Conservation (phyloP, 2,797 vertebrate genomes). For the Parauchenoglanis punctatus region DNA sequence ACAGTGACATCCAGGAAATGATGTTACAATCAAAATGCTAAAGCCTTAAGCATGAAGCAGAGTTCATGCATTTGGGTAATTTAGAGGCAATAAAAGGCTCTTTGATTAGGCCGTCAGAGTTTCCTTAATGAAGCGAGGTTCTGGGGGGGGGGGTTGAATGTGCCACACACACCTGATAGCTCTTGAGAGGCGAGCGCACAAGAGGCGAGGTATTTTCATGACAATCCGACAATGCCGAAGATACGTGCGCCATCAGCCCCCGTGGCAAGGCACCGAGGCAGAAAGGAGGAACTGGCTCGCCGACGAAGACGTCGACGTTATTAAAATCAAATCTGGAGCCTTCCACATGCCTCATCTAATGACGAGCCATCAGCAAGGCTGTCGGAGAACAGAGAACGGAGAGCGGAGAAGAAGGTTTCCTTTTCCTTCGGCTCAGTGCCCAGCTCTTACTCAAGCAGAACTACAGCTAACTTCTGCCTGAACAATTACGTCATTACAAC, state of each 20-base stretch:
- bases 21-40: conserved; percentile 44
- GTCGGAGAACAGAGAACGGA: conserved; percentile 73
- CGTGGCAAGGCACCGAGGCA: conserved; percentile 81
- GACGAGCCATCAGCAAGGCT: conserved; percentile 85
- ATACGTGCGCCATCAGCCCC: conserved; percentile 75
- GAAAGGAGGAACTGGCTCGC: conserved; percentile 80
- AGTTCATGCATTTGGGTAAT: conserved; percentile 48
- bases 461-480: conserved; percentile 84
- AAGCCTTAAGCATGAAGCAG: conserved; percentile 37
- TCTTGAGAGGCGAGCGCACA: conserved; percentile 72
- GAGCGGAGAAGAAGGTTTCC: conserved; percentile 67
- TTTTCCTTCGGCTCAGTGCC: conserved; percentile 94
- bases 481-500: conserved; percentile 79
- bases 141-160: conserved; percentile 66
- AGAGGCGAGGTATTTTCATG: conserved; percentile 72
- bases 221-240: conserved; percentile 76
- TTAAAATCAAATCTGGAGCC: conserved; percentile 91
- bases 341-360: conserved; percentile 89
- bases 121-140: conserved; percentile 67
- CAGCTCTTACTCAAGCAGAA: conserved; percentile 97
- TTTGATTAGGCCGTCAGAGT: conserved; percentile 66
- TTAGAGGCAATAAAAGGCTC: conserved; percentile 57
- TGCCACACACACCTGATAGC: conserved; percentile 81
- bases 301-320: conserved; percentile 89
- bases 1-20: conserved; percentile 3